Conservation (phyloP, 2,797 vertebrate species). For the Nasua narica region DNA sequence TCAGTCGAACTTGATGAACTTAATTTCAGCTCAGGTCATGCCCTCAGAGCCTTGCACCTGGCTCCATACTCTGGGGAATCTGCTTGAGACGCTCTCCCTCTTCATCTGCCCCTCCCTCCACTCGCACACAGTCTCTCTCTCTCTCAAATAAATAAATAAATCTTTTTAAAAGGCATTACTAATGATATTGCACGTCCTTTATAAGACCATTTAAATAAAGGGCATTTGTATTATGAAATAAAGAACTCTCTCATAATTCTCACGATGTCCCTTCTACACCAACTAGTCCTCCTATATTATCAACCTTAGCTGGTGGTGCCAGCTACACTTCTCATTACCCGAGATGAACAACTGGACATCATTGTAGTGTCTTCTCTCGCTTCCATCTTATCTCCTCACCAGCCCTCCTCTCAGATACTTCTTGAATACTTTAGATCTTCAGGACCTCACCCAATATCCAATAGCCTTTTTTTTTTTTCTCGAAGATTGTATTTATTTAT, state of each 20-base stretch:
- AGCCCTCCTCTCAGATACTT: not conserved
- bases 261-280: not conserved
- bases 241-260: not conserved
- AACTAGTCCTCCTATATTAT: not conserved
- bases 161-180: not conserved
- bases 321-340: not conserved
- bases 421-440: not conserved
- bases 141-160: not conserved
- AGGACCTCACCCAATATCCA: not conserved
- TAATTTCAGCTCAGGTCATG: not conserved
- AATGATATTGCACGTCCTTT: not conserved
- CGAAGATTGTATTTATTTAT: not conserved
- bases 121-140: not conserved
- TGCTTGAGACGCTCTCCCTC: not conserved
- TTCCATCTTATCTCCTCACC: not conserved
- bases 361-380: not conserved
- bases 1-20: not conserved
- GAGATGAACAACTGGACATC: not conserved
- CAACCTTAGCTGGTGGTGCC: not conserved
- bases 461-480: not conserved
- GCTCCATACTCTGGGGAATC: no score
- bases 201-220: not conserved
- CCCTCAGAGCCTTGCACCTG: not conserved
- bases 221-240: not conserved
- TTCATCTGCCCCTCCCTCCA: not conserved